Conservation (phyloP, 1,140 invertebrate genomes). For the Drosophila ananassae region DNA sequence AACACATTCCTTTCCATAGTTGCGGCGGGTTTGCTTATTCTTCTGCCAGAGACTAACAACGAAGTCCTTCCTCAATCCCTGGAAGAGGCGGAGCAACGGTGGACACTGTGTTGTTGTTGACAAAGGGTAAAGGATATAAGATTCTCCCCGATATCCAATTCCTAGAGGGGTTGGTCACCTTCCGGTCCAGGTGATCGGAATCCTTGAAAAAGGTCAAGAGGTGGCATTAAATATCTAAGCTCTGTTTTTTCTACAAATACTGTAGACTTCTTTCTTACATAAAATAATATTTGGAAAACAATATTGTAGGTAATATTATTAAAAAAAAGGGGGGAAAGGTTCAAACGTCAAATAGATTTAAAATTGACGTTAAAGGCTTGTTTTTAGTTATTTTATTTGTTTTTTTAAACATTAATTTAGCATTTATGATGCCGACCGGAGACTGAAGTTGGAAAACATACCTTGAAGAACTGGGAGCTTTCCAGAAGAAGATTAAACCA, state of each 20-base stretch:
- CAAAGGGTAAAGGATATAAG: neutral
- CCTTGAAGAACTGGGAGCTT: no score
- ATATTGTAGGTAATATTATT: no score
- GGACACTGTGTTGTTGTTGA: conserved; percentile 6
- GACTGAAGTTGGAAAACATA: no score
- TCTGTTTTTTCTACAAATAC: neutral
- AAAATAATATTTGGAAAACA: neutral
- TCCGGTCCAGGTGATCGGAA: neutral
- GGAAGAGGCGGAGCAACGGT: conserved; percentile 35
- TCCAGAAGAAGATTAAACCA: no score
- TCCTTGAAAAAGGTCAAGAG: neutral
- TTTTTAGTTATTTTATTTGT: neutral
- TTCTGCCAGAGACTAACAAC: conserved; percentile 92
- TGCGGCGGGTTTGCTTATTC: conserved; percentile 86
- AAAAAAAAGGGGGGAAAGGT: no score
- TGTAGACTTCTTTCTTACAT: neutral
- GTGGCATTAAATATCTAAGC: neutral
- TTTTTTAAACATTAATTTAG: no score
- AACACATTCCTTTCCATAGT: conserved; percentile 88
- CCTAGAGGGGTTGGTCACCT: no score
- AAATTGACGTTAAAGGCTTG: neutral
- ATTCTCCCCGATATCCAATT: no score
- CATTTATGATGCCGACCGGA: no score
- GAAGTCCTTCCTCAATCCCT: conserved; percentile 90
- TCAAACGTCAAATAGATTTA: no score